Conservation (phyloP, 2,888 invertebrate genomes). For the Cryptophagus acutangulus region DNA sequence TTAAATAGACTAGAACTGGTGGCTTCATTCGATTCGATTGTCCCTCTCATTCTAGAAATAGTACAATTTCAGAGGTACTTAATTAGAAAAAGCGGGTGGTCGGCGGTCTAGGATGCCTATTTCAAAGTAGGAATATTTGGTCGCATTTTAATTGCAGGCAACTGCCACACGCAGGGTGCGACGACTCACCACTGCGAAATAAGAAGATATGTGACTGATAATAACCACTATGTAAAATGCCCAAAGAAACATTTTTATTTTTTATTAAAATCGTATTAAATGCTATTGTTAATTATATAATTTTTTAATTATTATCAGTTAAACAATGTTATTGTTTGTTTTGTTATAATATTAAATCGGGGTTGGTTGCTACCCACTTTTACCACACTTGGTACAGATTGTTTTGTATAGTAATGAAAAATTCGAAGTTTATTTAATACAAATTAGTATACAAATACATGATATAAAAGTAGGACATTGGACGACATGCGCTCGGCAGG, state of each 20-base stretch:
- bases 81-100: constrained; percentile 21
- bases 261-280: constrained; percentile 49
- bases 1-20: constrained; percentile 33
- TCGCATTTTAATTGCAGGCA: constrained; percentile 11
- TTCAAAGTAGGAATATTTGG: constrained; percentile 17
- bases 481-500: constrained; percentile 39
- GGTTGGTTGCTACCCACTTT: constrained; percentile 23
- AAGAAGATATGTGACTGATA: constrained; percentile 33
- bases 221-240: constrained; percentile 39
- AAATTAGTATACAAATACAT: constrained; percentile 49
- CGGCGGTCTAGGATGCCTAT: constrained; percentile 11
- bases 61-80: constrained; percentile 29
- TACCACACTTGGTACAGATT: constrained; percentile 36
- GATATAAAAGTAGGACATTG: constrained; percentile 46
- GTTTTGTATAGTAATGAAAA: constrained; percentile 45
- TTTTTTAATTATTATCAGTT: constrained; percentile 43
- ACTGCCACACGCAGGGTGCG: constrained; percentile 14
- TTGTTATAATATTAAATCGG: too few relatives aligned
- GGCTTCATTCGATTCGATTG: constrained; percentile 35
- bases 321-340: constrained; percentile 46
- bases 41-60: constrained; percentile 39
- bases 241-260: constrained; percentile 42
- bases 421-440: constrained; percentile 47
- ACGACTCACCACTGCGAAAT: constrained; percentile 21
- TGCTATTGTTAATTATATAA: constrained; percentile 46